These are phyloP conservation scores for Meloe dianella DNA, from an alignment of 2,888 invertebrate species.

Conservation along the genomic window DNA sequence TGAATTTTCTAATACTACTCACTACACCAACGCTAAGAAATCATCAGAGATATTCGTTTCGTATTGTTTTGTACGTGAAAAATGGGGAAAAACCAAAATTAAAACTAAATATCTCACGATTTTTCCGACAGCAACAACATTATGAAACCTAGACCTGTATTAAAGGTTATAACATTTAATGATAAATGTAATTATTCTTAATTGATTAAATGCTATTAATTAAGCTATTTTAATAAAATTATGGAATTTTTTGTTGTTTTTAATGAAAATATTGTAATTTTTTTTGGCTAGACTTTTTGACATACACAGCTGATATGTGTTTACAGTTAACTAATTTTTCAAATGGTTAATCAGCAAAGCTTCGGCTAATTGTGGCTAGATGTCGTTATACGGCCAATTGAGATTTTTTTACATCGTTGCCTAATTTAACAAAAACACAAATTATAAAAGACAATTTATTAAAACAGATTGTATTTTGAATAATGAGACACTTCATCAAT, in stretches of 20 bases:
- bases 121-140: background rate
- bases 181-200: background rate
- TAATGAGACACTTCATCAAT: too few relatives aligned
- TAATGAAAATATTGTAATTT: background rate
- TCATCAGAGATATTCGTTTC: background rate
- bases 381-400: too few relatives aligned
- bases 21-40: background rate
- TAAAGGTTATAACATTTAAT: background rate
- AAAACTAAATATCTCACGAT: background rate
- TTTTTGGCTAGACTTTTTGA: background rate
- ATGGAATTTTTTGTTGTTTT: background rate
- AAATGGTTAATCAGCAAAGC: too few relatives aligned
- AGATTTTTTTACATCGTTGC: too few relatives aligned
- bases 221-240: background rate
- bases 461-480: too few relatives aligned
- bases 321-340: too few relatives aligned
- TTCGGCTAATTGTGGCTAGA: too few relatives aligned
- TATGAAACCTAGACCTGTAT: background rate
- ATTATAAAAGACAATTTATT: too few relatives aligned
- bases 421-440: too few relatives aligned
- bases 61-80: background rate
- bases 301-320: slow-evolving; percentile 7
- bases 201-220: background rate
- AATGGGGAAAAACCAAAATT: background rate
- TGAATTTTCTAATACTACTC: background rate